Conservation (phyloP, 2,797 vertebrate genomes). For the Bovichtus diacanthus region DNA sequence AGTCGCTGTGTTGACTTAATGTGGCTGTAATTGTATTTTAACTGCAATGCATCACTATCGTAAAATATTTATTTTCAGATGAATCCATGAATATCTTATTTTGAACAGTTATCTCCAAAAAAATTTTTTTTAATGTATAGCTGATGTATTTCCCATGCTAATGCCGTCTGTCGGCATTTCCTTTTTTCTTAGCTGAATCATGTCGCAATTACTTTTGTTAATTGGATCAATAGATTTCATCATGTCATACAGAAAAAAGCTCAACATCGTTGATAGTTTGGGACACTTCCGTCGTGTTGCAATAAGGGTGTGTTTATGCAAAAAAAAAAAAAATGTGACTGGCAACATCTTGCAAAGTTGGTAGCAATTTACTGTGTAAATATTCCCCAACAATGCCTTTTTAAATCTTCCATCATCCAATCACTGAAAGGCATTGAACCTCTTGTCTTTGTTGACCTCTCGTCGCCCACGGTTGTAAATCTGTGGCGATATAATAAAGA, state of each 20-base stretch:
- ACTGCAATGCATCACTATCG: background rate
- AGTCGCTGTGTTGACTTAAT: conserved; percentile 15
- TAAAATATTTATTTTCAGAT: background rate
- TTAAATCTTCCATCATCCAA: conserved; percentile 43
- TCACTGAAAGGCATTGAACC: conserved; percentile 26
- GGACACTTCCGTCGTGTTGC: background rate
- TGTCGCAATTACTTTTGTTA: conserved; percentile 4
- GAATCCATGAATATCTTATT: background rate
- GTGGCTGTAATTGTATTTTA: conserved; percentile 6
- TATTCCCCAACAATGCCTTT: conserved; percentile 16
- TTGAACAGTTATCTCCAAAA: background rate
- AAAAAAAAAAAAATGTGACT: background rate
- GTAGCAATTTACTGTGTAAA: too few species aligned
- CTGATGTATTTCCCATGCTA: background rate
- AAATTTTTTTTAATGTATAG: background rate
- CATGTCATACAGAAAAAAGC: background rate
- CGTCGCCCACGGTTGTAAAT: conserved; percentile 38
- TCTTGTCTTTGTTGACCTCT: conserved; percentile 41
- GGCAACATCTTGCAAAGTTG: too few species aligned
- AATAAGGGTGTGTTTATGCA: background rate
- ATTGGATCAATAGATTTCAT: background rate
- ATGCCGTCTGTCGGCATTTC: background rate
- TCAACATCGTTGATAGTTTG: background rate
- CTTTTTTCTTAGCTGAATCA: background rate
- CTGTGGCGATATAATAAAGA: conserved; percentile 54